Conservation (phyloP, 2,888 invertebrate genomes). For the Agrochola macilenta region DNA sequence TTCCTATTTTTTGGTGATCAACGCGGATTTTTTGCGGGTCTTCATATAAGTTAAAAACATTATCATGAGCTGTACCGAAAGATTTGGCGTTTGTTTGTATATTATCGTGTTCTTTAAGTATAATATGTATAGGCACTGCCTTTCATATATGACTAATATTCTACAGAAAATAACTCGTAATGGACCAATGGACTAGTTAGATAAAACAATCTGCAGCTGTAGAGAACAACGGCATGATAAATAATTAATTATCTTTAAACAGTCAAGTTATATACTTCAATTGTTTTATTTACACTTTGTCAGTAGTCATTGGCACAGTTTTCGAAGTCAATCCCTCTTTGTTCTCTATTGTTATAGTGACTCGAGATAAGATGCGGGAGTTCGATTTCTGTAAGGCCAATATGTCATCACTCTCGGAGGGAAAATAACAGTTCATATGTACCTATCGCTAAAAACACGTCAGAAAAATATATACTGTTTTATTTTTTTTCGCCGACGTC, state of each 20-base stretch:
- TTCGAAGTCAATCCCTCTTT: constrained; percentile 41
- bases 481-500: constrained; percentile 21
- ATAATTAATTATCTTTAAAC: constrained; percentile 57
- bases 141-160: constrained; percentile 28
- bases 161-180: constrained; percentile 48
- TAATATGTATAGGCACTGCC: not conserved
- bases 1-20: too few relatives aligned
- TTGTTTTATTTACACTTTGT: constrained; percentile 54
- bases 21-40: not conserved
- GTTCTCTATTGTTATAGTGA: constrained; percentile 39
- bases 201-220: constrained; percentile 55
- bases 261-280: constrained; percentile 37
- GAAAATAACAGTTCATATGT: constrained; percentile 28
- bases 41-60: not conserved
- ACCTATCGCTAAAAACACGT: constrained; percentile 13
- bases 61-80: not conserved
- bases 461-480: constrained; percentile 45
- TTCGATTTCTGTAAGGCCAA: constrained; percentile 43
- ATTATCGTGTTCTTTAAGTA: not conserved
- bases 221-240: constrained; percentile 50
- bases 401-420: constrained; percentile 50
- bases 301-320: constrained; percentile 58
- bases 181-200: constrained; percentile 53
- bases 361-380: constrained; percentile 39
- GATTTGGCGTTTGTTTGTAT: not conserved